These are phyloP conservation scores for Sacculina carcini DNA, from an alignment of 2,888 invertebrate genomes.

Conservation along the genomic window DNA sequence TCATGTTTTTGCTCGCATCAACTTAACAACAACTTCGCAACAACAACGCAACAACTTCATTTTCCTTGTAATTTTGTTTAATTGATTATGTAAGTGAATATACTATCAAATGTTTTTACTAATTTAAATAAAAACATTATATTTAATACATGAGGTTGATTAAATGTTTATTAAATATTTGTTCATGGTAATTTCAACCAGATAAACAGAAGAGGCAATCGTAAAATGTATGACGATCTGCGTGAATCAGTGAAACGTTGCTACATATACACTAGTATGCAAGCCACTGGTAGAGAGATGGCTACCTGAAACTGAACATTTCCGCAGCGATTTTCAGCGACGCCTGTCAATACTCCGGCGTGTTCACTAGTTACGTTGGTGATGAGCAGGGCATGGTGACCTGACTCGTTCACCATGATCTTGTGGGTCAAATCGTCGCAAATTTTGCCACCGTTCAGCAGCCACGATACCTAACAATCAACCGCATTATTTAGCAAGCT, in stretches of 20 bases:
- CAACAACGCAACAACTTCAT: too few species aligned
- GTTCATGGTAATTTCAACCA: too few species aligned
- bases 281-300: neutral
- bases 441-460: slow-evolving; percentile 64
- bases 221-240: too few species aligned
- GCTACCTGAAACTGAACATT: slow-evolving; percentile 57
- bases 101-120: too few species aligned
- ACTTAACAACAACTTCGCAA: too few species aligned
- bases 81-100: too few species aligned
- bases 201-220: too few species aligned
- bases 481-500: neutral
- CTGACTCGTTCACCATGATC: slow-evolving; percentile 84
- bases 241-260: too few species aligned
- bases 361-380: slow-evolving; percentile 61
- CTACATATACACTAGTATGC: too few species aligned
- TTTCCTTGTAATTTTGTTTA: too few species aligned
- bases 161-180: neutral
- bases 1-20: too few species aligned
- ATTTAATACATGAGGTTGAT: neutral
- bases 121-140: neutral
- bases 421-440: slow-evolving; percentile 75
- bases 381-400: slow-evolving; percentile 88
- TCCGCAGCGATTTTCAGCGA: slow-evolving; percentile 80
- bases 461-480: slow-evolving; percentile 39
- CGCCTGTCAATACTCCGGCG: slow-evolving; percentile 64